phyloP scores from a whole-genome alignment of 1,140 invertebrate genomes.

The Drosophila ambigua region DNA sequence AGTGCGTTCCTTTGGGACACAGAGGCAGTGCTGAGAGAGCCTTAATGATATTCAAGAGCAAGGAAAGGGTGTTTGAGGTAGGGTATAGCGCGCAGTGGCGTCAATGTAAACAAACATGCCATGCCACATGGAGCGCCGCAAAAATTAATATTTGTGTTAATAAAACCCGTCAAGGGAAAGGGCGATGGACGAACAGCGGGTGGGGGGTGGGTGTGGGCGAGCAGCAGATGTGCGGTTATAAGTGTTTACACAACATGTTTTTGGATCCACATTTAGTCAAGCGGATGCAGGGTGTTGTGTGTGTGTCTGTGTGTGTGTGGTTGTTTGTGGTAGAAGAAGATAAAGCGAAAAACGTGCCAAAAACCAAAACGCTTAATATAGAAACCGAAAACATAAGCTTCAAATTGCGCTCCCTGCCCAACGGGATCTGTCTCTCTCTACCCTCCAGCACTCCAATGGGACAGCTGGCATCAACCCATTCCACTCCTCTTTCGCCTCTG shows the following conservation, averaged over 20 bases:
- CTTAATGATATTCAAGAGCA: slow-evolving; percentile 70
- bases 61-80: background rate
- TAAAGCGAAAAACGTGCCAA: slow-evolving; percentile 71
- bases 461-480: too few relatives aligned
- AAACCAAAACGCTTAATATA: slow-evolving; percentile 63
- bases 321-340: slow-evolving; percentile 13
- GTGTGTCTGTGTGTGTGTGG: background rate
- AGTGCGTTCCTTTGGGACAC: slow-evolving; percentile 41
- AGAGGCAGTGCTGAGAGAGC: slow-evolving; percentile 10
- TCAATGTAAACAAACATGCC: slow-evolving; percentile 76
- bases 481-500: slow-evolving; percentile 10
- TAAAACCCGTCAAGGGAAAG: slow-evolving; percentile 55
- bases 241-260: slow-evolving; percentile 80
- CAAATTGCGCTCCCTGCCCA: slow-evolving; percentile 1
- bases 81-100: slow-evolving; percentile 50
- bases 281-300: slow-evolving; percentile 17
- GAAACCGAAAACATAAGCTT: slow-evolving; percentile 31
- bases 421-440: too few relatives aligned
- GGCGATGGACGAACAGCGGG: background rate
- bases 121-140: slow-evolving; percentile 76
- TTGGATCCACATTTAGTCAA: slow-evolving; percentile 67
- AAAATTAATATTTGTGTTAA: slow-evolving; percentile 83
- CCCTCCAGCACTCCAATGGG: background rate
- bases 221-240: slow-evolving; percentile 76
- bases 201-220: background rate